Base-by-base conservation (phyloP, 1,140 invertebrate species). In the Diprion similis region DNA sequence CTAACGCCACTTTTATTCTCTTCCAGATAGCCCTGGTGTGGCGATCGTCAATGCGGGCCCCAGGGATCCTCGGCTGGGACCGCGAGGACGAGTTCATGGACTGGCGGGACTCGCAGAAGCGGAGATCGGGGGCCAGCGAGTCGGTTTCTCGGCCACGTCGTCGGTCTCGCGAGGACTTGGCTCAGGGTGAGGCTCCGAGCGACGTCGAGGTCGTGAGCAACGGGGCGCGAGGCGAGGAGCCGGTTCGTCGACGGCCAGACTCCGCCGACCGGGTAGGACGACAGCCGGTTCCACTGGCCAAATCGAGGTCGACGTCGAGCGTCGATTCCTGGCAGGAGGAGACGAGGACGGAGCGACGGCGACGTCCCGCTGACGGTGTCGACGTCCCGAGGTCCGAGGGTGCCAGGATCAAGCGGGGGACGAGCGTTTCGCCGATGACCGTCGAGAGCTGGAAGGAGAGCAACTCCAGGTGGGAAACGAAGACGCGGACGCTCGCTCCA, bases 31-130 rank as follows among this genome's bases (percentile, higher is more conserved):
- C 87, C 81, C 78, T 88, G 74, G 84, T 86, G 80, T 88, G 86
- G 85, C 80, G 85, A 83, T 46, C 71, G 59, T 84, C 85, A 80
- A 87, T 86, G 85, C 84, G 87, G 83, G 80, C 85, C 80, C 84
- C 86, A 76, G 86, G 85, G 77, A 85, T 87, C 80, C 78, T 87
- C 73, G 84, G 85, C 77, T 87, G 87, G 84, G 84, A 86, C 77
- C 83, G 85, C 79, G 84, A 85, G 82, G 86, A 87, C 84, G 86
- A 87, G 80, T 84, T 84, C 76, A 88, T 86, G 85, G 86, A 87
- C 74, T 87, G 85, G 85, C 85, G 86, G 76, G 84, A 86, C 37
- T 73, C 77, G 79, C 46, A 74, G 67, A 51, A 47, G 75, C 66
- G 68, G 10, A 71, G 73, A 17, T 70, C 77, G 24, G 24, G 24